Conservation (phyloP, 2,113 vertebrate species). For the Sprattus sprattus region DNA sequence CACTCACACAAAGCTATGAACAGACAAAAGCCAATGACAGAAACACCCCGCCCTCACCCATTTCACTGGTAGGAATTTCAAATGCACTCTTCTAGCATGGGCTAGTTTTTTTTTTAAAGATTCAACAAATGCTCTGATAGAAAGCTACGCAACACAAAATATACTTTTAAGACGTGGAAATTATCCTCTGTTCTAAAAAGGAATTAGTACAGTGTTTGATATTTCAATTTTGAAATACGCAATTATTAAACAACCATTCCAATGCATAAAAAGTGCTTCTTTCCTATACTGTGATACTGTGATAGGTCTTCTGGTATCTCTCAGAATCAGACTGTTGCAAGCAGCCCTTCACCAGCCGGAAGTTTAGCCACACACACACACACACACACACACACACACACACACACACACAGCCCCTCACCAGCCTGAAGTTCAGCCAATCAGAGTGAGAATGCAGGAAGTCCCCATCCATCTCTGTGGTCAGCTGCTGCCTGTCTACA, state of each 20-base stretch:
- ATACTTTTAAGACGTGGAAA: not conserved
- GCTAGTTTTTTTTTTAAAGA: not conserved
- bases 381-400: too few species aligned
- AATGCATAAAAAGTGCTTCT: not conserved
- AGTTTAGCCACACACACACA: conserved; percentile 82
- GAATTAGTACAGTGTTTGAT: not conserved
- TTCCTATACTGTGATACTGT: not conserved
- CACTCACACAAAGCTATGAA: conserved; percentile 12
- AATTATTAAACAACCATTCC: not conserved
- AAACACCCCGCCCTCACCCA: not conserved
- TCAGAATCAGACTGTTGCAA: not conserved
- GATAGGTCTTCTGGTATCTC: not conserved
- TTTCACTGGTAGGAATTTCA: not conserved
- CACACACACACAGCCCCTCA: conserved; percentile 55
- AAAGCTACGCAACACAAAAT: not conserved
- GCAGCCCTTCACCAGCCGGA: conserved; percentile 70
- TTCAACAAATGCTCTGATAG: not conserved
- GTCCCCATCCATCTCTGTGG: conserved; percentile 73
- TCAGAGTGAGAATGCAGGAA: conserved; percentile 71
- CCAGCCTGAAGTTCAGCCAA: conserved; percentile 80
- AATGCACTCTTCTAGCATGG: not conserved
- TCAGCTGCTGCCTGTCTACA: conserved; percentile 78
- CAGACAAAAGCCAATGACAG: not conserved
- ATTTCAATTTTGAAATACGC: not conserved
- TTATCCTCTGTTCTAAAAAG: not conserved